Evolutionary conservation across 2,113 vertebrate genomes (phyloP).

Genomic region (Macrotus californicus): DNA sequence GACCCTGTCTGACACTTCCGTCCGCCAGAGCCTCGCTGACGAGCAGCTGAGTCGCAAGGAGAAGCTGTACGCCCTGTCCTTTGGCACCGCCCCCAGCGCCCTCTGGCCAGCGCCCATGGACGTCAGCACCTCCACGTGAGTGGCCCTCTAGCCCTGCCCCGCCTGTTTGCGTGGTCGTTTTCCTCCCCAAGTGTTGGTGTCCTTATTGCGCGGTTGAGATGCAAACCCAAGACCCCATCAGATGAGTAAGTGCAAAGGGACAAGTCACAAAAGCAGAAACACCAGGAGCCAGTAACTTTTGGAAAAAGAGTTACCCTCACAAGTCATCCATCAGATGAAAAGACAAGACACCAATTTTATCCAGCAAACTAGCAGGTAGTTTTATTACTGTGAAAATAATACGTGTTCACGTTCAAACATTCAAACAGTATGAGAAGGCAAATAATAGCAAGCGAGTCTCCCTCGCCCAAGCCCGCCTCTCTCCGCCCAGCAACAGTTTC

Average conservation of each 20-base stretch:
- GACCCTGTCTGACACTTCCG: neutral
- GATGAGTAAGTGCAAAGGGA: neutral
- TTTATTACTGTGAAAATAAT: neutral
- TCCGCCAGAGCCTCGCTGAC: slow-evolving; percentile 79
- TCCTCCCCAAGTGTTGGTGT: neutral
- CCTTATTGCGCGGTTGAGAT: neutral
- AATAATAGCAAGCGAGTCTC: neutral
- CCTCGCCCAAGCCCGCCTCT: neutral
- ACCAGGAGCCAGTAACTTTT: neutral
- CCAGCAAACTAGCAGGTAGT: neutral
- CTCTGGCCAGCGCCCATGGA: slow-evolving; percentile 79
- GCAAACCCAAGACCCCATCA: neutral
- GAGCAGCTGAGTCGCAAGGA: slow-evolving; percentile 84
- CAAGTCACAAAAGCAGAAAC: neutral
- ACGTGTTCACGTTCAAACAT: neutral
- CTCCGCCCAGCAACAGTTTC: neutral
- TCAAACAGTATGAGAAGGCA: neutral
- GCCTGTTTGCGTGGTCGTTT: neutral
- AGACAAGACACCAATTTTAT: neutral
- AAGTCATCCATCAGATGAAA: neutral
- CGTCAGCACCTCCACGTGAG: slow-evolving; percentile 77
- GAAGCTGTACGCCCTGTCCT: slow-evolving; percentile 80
- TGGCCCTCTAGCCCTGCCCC: neutral
- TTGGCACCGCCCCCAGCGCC: slow-evolving; percentile 64
- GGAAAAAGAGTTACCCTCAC: neutral